Evolutionary conservation across 1,140 invertebrate species (phyloP).

Genomic region (Belonocnema kinseyi): DNA sequence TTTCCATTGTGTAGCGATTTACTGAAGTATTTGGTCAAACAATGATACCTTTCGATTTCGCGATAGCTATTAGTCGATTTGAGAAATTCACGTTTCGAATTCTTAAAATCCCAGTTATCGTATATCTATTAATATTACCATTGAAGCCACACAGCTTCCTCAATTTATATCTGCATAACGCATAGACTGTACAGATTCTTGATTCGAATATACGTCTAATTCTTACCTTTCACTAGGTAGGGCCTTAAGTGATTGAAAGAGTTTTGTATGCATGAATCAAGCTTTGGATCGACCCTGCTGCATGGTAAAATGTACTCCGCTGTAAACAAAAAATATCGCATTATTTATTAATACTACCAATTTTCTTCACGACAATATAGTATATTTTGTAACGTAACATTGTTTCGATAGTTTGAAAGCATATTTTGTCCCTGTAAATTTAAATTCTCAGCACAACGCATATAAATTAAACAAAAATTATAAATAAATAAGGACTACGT

Average conservation of each 20-base stretch:
- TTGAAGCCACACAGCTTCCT: too few species aligned
- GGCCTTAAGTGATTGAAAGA: constrained; percentile 84
- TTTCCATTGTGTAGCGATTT: too few species aligned
- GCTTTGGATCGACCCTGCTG: constrained; percentile 79
- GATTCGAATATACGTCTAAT: background rate
- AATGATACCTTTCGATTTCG: too few species aligned
- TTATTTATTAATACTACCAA: background rate
- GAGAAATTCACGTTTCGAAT: background rate
- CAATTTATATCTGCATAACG: too few species aligned
- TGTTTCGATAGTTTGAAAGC: too few species aligned
- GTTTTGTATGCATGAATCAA: constrained; percentile 81
- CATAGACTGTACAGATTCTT: background rate
- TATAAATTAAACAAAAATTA: too few species aligned
- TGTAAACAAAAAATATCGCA: constrained; percentile 71
- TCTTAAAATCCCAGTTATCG: background rate
- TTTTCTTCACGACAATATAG: background rate
- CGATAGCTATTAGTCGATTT: too few species aligned
- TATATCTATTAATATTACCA: background rate
- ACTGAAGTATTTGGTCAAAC: too few species aligned
- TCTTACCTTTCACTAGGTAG: constrained; percentile 79
- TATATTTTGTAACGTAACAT: background rate
- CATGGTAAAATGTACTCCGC: constrained; percentile 85
- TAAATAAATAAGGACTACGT: too few species aligned
- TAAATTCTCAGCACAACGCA: too few species aligned
- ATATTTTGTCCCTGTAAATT: too few species aligned